Conservation (phyloP, 2,113 vertebrate species). For the Lepus americanus region DNA sequence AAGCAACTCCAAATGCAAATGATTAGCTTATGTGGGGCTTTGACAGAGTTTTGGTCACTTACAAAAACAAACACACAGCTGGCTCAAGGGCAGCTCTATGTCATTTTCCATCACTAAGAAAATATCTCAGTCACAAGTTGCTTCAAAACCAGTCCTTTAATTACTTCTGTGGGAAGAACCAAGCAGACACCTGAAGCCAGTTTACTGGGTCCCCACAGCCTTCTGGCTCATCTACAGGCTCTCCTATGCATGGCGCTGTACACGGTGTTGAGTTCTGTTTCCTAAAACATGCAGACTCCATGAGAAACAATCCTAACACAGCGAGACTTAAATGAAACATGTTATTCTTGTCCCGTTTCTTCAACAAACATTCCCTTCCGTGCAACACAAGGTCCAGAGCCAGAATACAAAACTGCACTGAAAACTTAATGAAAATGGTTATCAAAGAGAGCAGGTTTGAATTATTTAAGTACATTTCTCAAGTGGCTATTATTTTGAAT, state of each 20-base stretch:
- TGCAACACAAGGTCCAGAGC: constrained; percentile 55
- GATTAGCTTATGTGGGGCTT: constrained; percentile 75
- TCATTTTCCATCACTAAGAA: constrained; percentile 82
- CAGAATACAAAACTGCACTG: constrained; percentile 46
- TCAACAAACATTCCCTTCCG: constrained; percentile 52
- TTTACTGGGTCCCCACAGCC: constrained; percentile 69
- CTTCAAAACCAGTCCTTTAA: constrained; percentile 80
- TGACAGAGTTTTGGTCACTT: constrained; percentile 82
- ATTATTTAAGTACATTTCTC: constrained; percentile 43
- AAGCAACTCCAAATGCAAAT: constrained; percentile 83
- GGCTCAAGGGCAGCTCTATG: constrained; percentile 77
- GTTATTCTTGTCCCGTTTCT: constrained; percentile 50
- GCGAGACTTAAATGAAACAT: constrained; percentile 51
- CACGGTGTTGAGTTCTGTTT: constrained; percentile 57
- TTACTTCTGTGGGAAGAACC: constrained; percentile 69
- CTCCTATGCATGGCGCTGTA: constrained; percentile 73
- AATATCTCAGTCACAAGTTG: constrained; percentile 76
- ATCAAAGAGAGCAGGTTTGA: constrained; percentile 24
- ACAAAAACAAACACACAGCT: constrained; percentile 81
- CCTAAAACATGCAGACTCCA: constrained; percentile 65
- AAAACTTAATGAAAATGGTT: constrained; percentile 58
- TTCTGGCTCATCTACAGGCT: constrained; percentile 60
- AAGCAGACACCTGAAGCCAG: constrained; percentile 79
- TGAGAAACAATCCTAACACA: constrained; percentile 72
- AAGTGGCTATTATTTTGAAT: constrained; percentile 55